Conservation (phyloP, 1,140 invertebrate species). For the Lethocerus indicus region DNA sequence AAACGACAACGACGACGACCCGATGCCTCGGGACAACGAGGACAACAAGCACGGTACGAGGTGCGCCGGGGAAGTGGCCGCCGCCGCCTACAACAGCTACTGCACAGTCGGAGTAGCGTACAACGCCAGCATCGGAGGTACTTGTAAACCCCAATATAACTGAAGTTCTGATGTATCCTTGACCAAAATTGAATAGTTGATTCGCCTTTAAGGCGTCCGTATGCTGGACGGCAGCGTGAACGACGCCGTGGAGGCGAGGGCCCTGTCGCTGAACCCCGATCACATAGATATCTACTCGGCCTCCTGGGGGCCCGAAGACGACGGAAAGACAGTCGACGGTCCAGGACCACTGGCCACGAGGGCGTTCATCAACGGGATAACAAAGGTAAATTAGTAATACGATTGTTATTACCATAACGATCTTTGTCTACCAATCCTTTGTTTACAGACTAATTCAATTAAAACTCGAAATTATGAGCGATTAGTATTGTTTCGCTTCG, state of each 20-base stretch:
- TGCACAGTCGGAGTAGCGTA: conserved; percentile 89
- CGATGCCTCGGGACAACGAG: conserved; percentile 87
- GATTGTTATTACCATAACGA: no score
- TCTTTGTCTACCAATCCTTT: no score
- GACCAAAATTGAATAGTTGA: no score
- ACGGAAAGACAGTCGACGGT: conserved; percentile 95
- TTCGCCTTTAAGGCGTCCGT: conserved; percentile 45
- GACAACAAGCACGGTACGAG: conserved; percentile 87
- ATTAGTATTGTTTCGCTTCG: no score
- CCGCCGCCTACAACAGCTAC: conserved; percentile 77
- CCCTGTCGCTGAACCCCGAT: conserved; percentile 75
- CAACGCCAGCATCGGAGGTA: conserved; percentile 85
- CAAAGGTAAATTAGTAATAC: conserved; percentile 27
- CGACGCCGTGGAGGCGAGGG: conserved; percentile 85
- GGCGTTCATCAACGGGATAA: conserved; percentile 93
- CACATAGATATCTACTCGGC: conserved; percentile 94
- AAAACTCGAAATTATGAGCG: no score
- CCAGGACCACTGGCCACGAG: conserved; percentile 83
- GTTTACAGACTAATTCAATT: no score
- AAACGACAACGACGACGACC: conserved; percentile 90
- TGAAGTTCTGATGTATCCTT: no score
- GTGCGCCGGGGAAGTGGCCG: conserved; percentile 86
- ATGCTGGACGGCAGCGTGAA: conserved; percentile 94
- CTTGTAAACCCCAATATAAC: no score
- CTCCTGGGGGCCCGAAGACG: conserved; percentile 92